phyloP scores from a whole-genome alignment of 2,888 invertebrate genomes.

The Andrena bicolor region DNA sequence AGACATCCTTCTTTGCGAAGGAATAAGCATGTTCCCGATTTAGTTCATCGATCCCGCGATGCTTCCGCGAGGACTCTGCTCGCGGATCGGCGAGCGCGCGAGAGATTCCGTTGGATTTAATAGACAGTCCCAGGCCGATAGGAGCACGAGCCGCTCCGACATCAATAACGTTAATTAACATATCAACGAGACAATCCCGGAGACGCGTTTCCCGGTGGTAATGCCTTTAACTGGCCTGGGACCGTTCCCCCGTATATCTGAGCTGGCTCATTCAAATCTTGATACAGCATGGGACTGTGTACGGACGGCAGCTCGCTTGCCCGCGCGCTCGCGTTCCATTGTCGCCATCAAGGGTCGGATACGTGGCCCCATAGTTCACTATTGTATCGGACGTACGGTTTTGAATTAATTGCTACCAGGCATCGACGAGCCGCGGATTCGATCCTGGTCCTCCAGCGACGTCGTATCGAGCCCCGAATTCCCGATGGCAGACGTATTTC shows the following conservation, averaged over 20 bases:
- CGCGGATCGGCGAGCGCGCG: not conserved
- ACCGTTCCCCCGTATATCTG: slow-evolving; percentile 43
- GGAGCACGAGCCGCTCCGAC: slow-evolving; percentile 44
- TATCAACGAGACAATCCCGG: slow-evolving; percentile 71
- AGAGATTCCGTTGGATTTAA: slow-evolving; percentile 46
- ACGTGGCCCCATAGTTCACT: slow-evolving; percentile 61
- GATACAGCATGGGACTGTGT: slow-evolving; percentile 50
- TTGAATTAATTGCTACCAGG: slow-evolving; percentile 75
- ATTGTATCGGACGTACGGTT: slow-evolving; percentile 72
- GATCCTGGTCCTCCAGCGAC: slow-evolving; percentile 20
- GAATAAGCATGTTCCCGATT: not conserved
- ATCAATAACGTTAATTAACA: slow-evolving; percentile 79
- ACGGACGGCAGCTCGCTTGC: not conserved
- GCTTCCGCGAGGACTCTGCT: not conserved
- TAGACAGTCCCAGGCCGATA: slow-evolving; percentile 42
- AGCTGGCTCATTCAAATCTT: slow-evolving; percentile 67
- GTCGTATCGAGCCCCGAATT: slow-evolving; percentile 13
- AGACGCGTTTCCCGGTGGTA: slow-evolving; percentile 58
- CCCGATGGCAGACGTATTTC: slow-evolving; percentile 35
- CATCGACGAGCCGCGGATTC: slow-evolving; percentile 59
- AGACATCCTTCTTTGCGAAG: not conserved
- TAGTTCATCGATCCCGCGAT: no score
- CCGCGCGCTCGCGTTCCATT: slow-evolving; percentile 41
- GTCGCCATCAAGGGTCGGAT: slow-evolving; percentile 62
- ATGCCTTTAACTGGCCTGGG: slow-evolving; percentile 56